Conservation (phyloP, 2,888 invertebrate species). For the Orthosia gothica region DNA sequence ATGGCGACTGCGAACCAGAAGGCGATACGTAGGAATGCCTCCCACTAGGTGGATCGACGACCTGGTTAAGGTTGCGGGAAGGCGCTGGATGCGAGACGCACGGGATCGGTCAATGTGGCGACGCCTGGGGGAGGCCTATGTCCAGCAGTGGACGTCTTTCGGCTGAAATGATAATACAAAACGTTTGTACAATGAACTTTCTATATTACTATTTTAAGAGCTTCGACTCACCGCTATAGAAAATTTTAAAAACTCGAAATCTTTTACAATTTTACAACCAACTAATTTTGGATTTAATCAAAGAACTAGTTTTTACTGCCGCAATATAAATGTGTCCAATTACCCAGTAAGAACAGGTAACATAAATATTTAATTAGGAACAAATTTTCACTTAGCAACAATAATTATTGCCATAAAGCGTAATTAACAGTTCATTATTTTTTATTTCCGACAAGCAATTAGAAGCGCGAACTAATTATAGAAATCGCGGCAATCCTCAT, state of each 20-base stretch:
- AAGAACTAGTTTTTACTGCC: constrained; percentile 37
- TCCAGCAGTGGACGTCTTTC: too few relatives aligned
- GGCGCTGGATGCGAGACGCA: too few relatives aligned
- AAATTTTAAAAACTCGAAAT: background rate
- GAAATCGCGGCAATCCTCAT: constrained; percentile 48
- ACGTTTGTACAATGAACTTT: background rate
- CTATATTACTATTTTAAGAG: background rate
- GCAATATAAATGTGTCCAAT: constrained; percentile 42
- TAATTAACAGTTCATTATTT: constrained; percentile 62
- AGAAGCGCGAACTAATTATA: constrained; percentile 52
- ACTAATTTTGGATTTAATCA: constrained; percentile 18
- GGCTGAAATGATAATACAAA: too few relatives aligned
- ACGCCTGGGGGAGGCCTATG: too few relatives aligned
- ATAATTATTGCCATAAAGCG: constrained; percentile 56
- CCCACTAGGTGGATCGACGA: too few relatives aligned
- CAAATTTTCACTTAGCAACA: constrained; percentile 57
- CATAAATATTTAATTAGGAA: constrained; percentile 61
- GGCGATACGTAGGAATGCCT: too few relatives aligned
- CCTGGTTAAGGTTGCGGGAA: too few relatives aligned
- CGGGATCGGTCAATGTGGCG: too few relatives aligned
- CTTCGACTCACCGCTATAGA: background rate
- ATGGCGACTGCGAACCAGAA: too few relatives aligned
- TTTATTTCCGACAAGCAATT: constrained; percentile 63
- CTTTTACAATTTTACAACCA: constrained; percentile 25
- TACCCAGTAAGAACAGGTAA: constrained; percentile 40